A percentile compares a stretch with the other conserved stretches of the same genome.
Evolutionary conservation across 2,113 vertebrate species (phyloP).

Genomic region (Eolophus roseicapilla): DNA sequence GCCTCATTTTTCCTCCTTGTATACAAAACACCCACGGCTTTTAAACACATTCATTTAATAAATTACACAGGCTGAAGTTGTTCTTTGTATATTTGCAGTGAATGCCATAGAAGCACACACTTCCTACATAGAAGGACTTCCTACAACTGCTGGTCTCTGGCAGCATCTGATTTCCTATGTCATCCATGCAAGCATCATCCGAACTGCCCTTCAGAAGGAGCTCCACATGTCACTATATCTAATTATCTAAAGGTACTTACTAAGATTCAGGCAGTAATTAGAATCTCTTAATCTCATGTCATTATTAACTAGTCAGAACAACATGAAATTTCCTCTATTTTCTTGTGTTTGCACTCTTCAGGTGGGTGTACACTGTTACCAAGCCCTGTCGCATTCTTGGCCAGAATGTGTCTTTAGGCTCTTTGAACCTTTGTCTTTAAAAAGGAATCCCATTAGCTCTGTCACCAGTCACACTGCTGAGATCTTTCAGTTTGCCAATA

Average conservation of each 20-base stretch:
- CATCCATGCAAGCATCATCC: neutral
- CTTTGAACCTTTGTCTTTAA: conserved; percentile 17
- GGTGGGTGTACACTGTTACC: fast-evolving
- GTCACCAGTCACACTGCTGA: neutral
- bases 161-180: neutral
- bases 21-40: neutral
- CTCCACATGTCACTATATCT: neutral
- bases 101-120: neutral
- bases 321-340: neutral
- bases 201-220: neutral
- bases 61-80: neutral
- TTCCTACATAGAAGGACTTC: neutral
- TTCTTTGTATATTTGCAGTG: fast-evolving
- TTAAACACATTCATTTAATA: fast-evolving
- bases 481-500: conserved; percentile 34
- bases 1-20: neutral
- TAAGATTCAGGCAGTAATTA: neutral
- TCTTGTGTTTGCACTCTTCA: neutral
- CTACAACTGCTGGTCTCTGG: neutral
- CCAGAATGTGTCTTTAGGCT: neutral
- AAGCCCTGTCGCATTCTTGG: neutral
- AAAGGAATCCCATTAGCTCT: conserved; percentile 12
- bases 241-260: neutral
- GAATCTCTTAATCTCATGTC: neutral
- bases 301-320: neutral